Conservation (phyloP, 2,888 invertebrate species). For the Tetropium fuscum region DNA sequence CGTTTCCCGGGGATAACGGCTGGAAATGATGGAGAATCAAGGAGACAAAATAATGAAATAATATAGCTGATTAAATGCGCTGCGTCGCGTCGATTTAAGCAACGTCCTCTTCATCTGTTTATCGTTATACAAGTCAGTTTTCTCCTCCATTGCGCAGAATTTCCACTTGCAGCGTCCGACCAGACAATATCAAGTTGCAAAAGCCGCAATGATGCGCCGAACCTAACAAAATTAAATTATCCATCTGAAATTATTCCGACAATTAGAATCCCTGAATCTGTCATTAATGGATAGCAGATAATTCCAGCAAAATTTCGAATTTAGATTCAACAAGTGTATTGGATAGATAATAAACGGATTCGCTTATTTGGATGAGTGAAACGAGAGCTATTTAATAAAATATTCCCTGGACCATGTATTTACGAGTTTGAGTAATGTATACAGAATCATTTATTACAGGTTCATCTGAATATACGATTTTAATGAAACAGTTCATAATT, state of each 20-base stretch:
- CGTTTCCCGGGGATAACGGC: not conserved
- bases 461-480: no score
- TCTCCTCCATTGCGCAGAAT: slow-evolving; percentile 54
- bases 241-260: not conserved
- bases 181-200: slow-evolving; percentile 13
- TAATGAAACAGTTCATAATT: no score
- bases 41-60: slow-evolving; percentile 54
- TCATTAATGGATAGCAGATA: not conserved
- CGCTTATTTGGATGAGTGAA: no score
- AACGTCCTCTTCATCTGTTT: slow-evolving; percentile 57
- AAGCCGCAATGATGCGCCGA: slow-evolving; percentile 11
- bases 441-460: no score
- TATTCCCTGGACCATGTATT: no score
- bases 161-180: slow-evolving; percentile 9
- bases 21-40: not conserved
- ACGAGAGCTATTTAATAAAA: no score
- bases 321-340: slow-evolving; percentile 10
- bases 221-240: not conserved
- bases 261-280: not conserved
- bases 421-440: no score
- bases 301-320: not conserved
- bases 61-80: slow-evolving; percentile 60
- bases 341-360: no score
- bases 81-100: slow-evolving; percentile 56
- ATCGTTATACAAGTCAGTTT: slow-evolving; percentile 54